These are phyloP conservation scores for Diaphora mendica DNA, from an alignment of 2,888 invertebrate genomes.

Conservation along the genomic window DNA sequence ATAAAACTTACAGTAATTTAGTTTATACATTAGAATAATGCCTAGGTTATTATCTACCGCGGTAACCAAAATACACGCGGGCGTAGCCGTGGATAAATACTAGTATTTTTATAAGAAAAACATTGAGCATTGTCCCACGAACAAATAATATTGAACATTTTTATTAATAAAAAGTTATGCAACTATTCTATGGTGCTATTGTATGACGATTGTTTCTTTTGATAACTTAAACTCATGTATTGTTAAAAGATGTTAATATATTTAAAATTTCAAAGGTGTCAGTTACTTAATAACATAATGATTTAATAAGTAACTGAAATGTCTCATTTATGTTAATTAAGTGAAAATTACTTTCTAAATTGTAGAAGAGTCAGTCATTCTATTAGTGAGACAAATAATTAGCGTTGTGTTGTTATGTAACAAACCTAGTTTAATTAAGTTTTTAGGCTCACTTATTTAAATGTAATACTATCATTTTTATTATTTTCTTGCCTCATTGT, in stretches of 20 bases:
- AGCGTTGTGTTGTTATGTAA: slow-evolving; percentile 38
- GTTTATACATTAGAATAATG: too few species aligned
- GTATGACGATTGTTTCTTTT: background rate
- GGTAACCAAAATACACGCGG: too few species aligned
- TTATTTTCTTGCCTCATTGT: slow-evolving; percentile 35
- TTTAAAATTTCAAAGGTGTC: background rate
- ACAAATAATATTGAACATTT: background rate
- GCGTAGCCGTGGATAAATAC: too few species aligned
- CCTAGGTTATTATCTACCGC: too few species aligned
- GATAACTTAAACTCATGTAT: slow-evolving; percentile 12
- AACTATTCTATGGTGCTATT: background rate
- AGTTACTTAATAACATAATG: slow-evolving; percentile 5
- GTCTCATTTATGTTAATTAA: slow-evolving; percentile 34
- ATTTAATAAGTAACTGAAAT: slow-evolving; percentile 30
- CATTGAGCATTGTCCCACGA: background rate
- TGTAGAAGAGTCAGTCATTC: slow-evolving; percentile 36
- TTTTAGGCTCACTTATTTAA: slow-evolving; percentile 31
- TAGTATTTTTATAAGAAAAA: background rate
- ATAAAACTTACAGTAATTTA: too few species aligned
- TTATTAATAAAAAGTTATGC: background rate
- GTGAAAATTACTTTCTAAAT: slow-evolving; percentile 46
- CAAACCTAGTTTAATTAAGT: slow-evolving; percentile 37
- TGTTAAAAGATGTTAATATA: slow-evolving; percentile 18
- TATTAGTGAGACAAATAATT: slow-evolving; percentile 44
- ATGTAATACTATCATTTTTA: slow-evolving; percentile 34